Evolutionary conservation across 2,797 vertebrate genomes (phyloP).

Genomic region (Tinamus major): DNA sequence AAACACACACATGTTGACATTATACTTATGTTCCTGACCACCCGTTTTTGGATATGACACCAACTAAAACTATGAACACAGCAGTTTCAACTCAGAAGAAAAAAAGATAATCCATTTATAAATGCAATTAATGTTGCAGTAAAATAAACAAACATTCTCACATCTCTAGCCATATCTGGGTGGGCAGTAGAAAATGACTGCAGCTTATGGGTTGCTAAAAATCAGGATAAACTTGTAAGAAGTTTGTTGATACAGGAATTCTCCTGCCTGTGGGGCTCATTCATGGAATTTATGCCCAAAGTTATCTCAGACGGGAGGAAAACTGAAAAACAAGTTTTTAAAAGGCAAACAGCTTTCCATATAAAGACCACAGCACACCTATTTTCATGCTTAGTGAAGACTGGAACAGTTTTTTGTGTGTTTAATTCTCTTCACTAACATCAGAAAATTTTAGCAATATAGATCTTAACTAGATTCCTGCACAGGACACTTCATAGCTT

Average conservation of each 20-base stretch:
- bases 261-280: neutral
- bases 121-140: too few species aligned
- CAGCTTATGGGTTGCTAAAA: neutral
- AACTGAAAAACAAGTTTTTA: neutral
- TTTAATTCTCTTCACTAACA: neutral
- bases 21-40: neutral
- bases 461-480: neutral
- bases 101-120: too few species aligned
- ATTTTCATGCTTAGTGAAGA: neutral
- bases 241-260: neutral
- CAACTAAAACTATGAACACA: neutral
- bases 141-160: too few species aligned
- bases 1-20: fast-evolving
- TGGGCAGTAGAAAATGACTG: neutral
- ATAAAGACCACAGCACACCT: neutral
- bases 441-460: neutral
- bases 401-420: neutral
- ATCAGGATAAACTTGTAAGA: neutral
- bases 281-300: neutral
- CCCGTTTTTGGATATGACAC: neutral
- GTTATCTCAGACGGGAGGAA: neutral
- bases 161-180: neutral
- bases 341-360: neutral
- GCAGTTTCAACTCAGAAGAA: neutral
- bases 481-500: neutral